Evolutionary conservation across 30 jellyfish, hydroid and myxozoan species (phyloP).

Genomic region (Hydractinia symbiolongicarpus): DNA sequence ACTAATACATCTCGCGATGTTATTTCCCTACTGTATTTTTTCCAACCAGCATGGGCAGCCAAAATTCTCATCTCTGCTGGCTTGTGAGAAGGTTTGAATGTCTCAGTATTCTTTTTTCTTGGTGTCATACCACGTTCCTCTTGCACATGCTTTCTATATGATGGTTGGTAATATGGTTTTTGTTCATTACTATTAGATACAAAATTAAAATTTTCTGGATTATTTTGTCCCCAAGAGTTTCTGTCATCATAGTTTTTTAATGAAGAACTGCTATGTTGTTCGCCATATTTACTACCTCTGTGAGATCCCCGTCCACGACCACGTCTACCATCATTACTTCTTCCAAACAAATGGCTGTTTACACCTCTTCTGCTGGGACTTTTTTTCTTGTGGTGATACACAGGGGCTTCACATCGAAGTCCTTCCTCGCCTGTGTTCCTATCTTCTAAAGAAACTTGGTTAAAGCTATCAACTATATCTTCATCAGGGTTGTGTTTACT

Average conservation of each 20-base stretch:
- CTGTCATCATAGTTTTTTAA: no score
- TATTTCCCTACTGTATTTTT: conserved; percentile 30
- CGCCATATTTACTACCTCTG: no score
- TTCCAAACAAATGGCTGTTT: conserved; percentile 14
- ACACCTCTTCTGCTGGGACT: conserved; percentile 26
- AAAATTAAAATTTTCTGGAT: no score
- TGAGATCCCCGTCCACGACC: no score
- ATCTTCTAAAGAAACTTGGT: neutral
- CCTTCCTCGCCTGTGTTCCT: neutral
- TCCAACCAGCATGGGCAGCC: conserved; percentile 9
- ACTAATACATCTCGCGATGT: conserved; percentile 27
- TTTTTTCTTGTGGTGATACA: neutral
- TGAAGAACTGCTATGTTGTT: no score
- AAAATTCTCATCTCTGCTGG: conserved; percentile 40
- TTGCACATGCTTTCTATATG: no score
- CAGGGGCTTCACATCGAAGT: no score
- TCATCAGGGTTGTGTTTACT: neutral
- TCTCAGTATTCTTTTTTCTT: conserved; percentile 31
- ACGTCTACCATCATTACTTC: neutral
- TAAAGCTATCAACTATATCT: neutral
- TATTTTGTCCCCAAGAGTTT: no score
- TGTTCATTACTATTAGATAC: no score
- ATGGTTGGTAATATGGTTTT: no score
- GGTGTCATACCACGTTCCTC: conserved; percentile 6
- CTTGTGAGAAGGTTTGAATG: conserved; percentile 41